Base-by-base conservation (phyloP, 2,888 invertebrate genomes). In the Dichetophora obliterata region DNA sequence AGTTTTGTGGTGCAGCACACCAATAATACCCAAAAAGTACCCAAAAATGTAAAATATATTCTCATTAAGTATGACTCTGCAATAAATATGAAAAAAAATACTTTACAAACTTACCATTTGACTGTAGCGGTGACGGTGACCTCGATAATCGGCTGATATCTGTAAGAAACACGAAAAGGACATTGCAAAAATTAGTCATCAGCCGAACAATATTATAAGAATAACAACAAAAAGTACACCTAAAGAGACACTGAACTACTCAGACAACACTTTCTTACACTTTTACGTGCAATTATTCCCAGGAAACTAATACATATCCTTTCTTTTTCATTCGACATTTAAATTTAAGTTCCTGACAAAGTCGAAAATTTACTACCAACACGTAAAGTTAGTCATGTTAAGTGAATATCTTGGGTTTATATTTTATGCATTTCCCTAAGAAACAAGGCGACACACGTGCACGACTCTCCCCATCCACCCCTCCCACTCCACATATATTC, bases 101-200 rank as follows among this genome's bases (percentile, higher is more conserved):
- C 4, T n/a, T 11, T 9, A 0, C 34, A 69, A 79, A 91, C 93
- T 91, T 90, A 94, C 94, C 94, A 88, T 93, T 92, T 85, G 93
- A 93, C 87, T 92, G 93, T 82, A 95, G 94, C 85, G 95, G 94
- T 85, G 94, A 94, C 80, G 95, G 94, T 84, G 94, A 93, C 90
- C 94, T 94, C 87, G 94, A 94, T 87, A 94, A 89, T 83, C 92
- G 90, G 87, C 91, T 93, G 90, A 89, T 88, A 84, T 88, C 89
- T 89, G 86, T 27, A 88, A 85, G 57, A 9, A 75, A 76, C 77
- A 70, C 34, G 11, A 76, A 22, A 69, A 50, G 69, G 71, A 75
- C 31, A 31, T 31, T 43, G 27, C 65, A n/a, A 50, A 68, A 72
- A 75, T 71, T 68, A 75, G 16, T 43, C 43, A 43, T 43, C 43